phyloP scores from a whole-genome alignment of 2,113 vertebrate genomes.

The Cottus gobio region DNA sequence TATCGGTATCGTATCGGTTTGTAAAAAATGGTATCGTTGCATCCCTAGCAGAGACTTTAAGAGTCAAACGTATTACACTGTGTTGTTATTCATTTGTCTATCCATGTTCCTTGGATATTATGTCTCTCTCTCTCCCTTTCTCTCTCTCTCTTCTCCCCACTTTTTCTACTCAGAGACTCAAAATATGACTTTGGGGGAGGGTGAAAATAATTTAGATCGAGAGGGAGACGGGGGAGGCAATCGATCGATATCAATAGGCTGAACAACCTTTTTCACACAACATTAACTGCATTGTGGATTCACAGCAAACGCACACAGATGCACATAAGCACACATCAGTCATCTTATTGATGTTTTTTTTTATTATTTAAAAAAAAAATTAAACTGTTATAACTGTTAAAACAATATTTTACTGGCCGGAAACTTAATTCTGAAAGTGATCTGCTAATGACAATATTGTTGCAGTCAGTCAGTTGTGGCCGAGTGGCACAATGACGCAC shows the following conservation, averaged over 20 bases:
- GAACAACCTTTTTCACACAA: constrained; percentile 66
- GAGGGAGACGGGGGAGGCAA: constrained; percentile 32
- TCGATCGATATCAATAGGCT: constrained; percentile 69
- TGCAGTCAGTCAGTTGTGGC: no score
- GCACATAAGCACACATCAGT: constrained; percentile 5
- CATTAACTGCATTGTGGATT: constrained; percentile 50
- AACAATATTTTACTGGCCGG: no score
- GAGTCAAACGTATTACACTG: constrained; percentile 3
- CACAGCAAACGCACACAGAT: constrained; percentile 6
- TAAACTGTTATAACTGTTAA: no score
- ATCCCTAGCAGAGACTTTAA: constrained; percentile 10
- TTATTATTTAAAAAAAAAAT: no score
- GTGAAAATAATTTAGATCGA: constrained; percentile 39
- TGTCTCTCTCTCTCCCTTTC: neutral
- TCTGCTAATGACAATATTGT: no score
- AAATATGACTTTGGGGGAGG: constrained; percentile 33
- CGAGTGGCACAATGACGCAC: no score
- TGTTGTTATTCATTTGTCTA: neutral
- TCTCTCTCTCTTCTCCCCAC: neutral
- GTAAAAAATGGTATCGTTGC: no score
- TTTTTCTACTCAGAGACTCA: constrained; percentile 17
- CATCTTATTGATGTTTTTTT: neutral
- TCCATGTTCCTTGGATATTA: neutral
- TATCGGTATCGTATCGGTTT: no score
- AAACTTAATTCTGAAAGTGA: no score